Evolutionary conservation across 1,140 invertebrate genomes (phyloP).

Genomic region (Protaetia brevitarsis): DNA sequence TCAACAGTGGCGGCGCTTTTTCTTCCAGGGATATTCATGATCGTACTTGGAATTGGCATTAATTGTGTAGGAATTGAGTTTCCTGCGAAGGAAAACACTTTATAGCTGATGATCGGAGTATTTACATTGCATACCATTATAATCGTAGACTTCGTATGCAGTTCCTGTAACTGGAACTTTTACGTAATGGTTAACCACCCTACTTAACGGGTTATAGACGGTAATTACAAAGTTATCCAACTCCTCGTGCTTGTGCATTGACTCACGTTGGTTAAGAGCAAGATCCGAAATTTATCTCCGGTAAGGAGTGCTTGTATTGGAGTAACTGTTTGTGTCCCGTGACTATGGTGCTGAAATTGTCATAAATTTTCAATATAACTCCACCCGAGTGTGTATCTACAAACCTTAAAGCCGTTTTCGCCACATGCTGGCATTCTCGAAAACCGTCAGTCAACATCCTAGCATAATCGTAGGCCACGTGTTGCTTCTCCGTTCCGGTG

Average conservation of each 20-base stretch:
- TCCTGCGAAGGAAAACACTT: constrained; percentile 46
- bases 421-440: constrained; percentile 42
- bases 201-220: constrained; percentile 79
- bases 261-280: constrained; percentile 57
- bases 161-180: constrained; percentile 64
- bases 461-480: constrained; percentile 85
- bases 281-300: constrained; percentile 3
- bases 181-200: constrained; percentile 61
- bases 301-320: not conserved
- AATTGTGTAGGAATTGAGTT: constrained; percentile 57
- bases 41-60: constrained; percentile 54
- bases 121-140: constrained; percentile 50
- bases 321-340: not conserved
- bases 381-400: not conserved
- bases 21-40: constrained; percentile 63
- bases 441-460: constrained; percentile 61
- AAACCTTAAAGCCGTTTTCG: constrained; percentile 24
- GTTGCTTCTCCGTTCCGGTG: constrained; percentile 89
- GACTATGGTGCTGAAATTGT: constrained; percentile 27
- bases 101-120: not conserved
- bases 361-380: not conserved
- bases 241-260: constrained; percentile 59
- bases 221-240: constrained; percentile 63
- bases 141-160: constrained; percentile 64
- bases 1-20: constrained; percentile 59